phyloP scores from a whole-genome alignment of 2,797 vertebrate species.

The Simalia tracyae region DNA sequence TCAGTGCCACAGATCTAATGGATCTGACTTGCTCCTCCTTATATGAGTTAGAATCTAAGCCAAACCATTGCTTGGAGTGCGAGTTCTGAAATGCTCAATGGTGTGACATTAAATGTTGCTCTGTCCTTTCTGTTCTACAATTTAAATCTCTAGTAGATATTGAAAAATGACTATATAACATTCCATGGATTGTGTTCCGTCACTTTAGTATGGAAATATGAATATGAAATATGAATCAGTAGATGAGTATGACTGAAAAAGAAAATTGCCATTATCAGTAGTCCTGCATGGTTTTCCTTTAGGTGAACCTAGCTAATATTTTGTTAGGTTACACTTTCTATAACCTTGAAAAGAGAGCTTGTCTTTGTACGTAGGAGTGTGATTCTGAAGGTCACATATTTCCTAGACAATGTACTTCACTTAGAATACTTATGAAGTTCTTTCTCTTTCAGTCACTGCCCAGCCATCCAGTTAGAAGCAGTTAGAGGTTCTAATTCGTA shows the following conservation, averaged over 20 bases:
- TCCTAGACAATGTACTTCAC: not conserved
- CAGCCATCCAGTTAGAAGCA: not conserved
- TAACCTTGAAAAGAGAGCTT: conserved; percentile 21
- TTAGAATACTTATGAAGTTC: not conserved
- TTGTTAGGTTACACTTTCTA: not conserved
- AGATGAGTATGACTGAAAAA: not conserved
- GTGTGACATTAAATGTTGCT: not conserved
- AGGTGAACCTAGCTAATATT: not conserved
- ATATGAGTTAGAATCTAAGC: not conserved
- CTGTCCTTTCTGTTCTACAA: not conserved
- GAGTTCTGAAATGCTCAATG: not conserved
- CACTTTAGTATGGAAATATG: not conserved
- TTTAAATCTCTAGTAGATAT: conserved; percentile 11
- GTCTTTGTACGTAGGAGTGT: conserved; percentile 18
- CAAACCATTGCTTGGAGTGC: not conserved
- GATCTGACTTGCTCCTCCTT: not conserved
- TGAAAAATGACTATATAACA: not conserved
- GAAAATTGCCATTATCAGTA: not conserved
- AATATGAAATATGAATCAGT: not conserved
- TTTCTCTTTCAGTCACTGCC: not conserved
- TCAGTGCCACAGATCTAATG: not conserved
- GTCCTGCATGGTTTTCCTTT: not conserved
- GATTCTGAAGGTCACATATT: conserved; percentile 29
- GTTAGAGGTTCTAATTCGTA: not conserved
- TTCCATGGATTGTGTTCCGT: not conserved